These are phyloP conservation scores for Hybognathus amarus DNA, from an alignment of 2,797 vertebrate species.

Conservation along the genomic window DNA sequence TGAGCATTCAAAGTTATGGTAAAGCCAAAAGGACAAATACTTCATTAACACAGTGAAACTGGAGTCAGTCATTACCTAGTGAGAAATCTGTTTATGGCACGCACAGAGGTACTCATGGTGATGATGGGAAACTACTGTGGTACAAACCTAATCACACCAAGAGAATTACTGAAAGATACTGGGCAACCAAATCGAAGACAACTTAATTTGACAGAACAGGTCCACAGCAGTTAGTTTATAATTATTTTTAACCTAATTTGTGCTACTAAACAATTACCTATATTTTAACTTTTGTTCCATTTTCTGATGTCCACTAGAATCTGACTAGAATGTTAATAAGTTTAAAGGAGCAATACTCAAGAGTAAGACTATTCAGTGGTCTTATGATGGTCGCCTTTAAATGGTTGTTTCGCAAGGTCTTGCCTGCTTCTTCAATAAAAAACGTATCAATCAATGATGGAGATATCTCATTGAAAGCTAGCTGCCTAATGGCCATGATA, in stretches of 20 bases:
- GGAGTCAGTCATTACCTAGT: background rate
- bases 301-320: no score
- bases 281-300: no score
- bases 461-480: background rate
- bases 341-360: background rate
- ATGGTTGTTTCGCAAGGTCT: background rate
- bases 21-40: background rate
- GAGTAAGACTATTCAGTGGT: background rate
- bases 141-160: background rate
- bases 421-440: background rate
- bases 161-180: background rate
- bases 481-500: slow-evolving; percentile 3
- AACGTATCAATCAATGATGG: background rate
- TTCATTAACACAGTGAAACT: background rate
- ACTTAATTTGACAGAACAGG: slow-evolving; percentile 12
- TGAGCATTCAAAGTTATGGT: background rate
- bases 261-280: no score
- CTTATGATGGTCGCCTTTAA: background rate
- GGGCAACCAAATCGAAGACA: slow-evolving; percentile 1
- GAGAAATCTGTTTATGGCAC: background rate
- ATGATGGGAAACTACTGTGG: background rate
- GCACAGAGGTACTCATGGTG: background rate
- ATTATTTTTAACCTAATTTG: no score
- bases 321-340: no score
- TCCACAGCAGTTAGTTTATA: background rate